Base-by-base conservation (phyloP, 2,113 vertebrate genomes). In the Apodemus sylvaticus region DNA sequence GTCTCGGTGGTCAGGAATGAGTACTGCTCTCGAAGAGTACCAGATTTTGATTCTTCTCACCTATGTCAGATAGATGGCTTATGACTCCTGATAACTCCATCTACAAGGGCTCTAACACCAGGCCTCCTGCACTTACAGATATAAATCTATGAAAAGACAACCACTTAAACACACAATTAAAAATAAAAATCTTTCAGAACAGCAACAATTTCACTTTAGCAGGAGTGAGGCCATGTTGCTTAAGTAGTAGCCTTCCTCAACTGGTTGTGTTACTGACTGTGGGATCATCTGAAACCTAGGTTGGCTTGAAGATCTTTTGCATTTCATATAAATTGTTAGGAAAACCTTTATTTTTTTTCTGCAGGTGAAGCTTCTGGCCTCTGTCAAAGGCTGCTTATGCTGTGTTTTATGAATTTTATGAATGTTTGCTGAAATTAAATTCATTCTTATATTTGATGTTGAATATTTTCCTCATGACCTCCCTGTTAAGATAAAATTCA, bases 271-370 rank as follows among this genome's bases (percentile, higher is more conserved):
- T 89, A 58, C 26, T 68, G 87, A 82, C 39, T 86, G 0, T 78
- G 20, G 2, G 76, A 31, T 90, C 86, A 55, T 34, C 39, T 86
- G 39, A 26, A 64, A 55, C 12, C 4, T 8, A n/a, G 53, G 11
- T 51, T 95, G 58, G 2, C 45, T 76, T 74, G 62, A 91, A 77
- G 14, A 20, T 45, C 12, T 1, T 73, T 73, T 86, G 34, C 74
- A 87, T 26, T 42, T 94, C 93, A 92, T 82, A 74, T 93, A 91
- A 92, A 68, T 94, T 77, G 14, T 86, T 95, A 93, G 51, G 24
- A 82, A 93, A 48, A 9, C 12, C 31, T 62, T 55, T 58, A 29
- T 62, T 48, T 60, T 71, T 2, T 71, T 19, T 3, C 31, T 6
- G 14, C 11, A 58, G 58, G 66, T 89, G 94, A 93, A 86, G 10